Evolutionary conservation across 2,113 vertebrate species (phyloP).

Genomic region (Xiphophorus couchianus): DNA sequence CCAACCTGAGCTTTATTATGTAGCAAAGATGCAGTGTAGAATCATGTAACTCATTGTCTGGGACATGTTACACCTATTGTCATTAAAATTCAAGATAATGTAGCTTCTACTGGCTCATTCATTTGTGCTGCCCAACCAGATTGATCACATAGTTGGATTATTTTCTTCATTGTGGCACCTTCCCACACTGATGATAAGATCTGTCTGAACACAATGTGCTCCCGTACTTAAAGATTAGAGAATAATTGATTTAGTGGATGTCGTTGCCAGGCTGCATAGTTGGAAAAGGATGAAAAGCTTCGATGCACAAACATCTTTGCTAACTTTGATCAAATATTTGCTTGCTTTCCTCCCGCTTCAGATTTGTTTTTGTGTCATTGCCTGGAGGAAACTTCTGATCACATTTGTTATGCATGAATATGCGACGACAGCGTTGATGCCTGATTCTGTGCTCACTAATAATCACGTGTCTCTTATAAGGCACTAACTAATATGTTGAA

Average conservation of each 20-base stretch:
- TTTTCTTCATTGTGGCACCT: constrained; percentile 17
- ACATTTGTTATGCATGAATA: constrained; percentile 62
- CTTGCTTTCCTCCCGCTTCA: constrained; percentile 35
- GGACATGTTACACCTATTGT: background rate
- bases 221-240: constrained; percentile 19
- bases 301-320: constrained; percentile 14
- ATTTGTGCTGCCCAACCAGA: constrained; percentile 1
- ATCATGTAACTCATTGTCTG: background rate
- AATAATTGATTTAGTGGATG: constrained; percentile 36
- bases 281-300: constrained; percentile 40
- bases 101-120: background rate
- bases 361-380: constrained; percentile 45
- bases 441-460: constrained; percentile 42
- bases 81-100: constrained; percentile 3
- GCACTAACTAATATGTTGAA: constrained; percentile 53
- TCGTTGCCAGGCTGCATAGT: constrained; percentile 36
- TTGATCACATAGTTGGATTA: constrained; percentile 23
- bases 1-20: constrained; percentile 19
- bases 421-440: constrained; percentile 48
- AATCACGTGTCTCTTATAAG: constrained; percentile 27
- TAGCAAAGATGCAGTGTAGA: background rate
- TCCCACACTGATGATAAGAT: constrained; percentile 12
- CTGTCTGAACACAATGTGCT: constrained; percentile 10
- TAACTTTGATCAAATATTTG: constrained; percentile 67
- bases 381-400: constrained; percentile 57